Conservation (phyloP, 1,140 invertebrate species). For the Choristoneura fumiferana region DNA sequence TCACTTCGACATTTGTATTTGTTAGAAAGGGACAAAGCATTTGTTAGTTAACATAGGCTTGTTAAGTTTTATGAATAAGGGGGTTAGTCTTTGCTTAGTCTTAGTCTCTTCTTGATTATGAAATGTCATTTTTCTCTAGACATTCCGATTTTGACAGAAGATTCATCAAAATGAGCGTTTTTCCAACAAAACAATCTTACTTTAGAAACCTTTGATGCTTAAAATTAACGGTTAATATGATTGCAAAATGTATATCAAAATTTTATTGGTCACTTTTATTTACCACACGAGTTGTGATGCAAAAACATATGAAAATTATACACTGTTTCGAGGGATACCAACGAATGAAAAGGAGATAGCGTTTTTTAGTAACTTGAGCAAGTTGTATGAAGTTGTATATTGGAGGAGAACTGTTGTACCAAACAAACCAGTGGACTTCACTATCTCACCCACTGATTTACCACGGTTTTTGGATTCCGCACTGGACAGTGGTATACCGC, state of each 20-base stretch:
- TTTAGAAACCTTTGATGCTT: too few relatives aligned
- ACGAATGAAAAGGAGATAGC: conserved; percentile 36
- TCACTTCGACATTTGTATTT: too few relatives aligned
- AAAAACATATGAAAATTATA: conserved; percentile 50
- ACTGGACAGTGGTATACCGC: conserved; percentile 33
- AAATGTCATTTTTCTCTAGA: too few relatives aligned
- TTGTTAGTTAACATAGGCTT: too few relatives aligned
- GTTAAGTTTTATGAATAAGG: too few relatives aligned
- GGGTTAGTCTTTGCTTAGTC: too few relatives aligned
- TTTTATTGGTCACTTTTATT: not conserved
- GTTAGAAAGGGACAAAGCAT: too few relatives aligned
- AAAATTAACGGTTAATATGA: too few relatives aligned
- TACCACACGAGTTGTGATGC: not conserved
- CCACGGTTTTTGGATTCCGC: conserved; percentile 32
- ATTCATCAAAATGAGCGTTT: too few relatives aligned
- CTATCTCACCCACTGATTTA: conserved; percentile 42
- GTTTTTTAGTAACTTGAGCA: conserved; percentile 45
- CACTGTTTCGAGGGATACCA: conserved; percentile 49
- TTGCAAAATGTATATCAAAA: not conserved
- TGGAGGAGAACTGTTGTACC: conserved; percentile 46
- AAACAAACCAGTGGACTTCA: conserved; percentile 45
- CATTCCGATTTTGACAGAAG: too few relatives aligned
- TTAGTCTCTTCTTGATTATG: too few relatives aligned
- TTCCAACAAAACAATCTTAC: too few relatives aligned
- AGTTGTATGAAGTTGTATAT: conserved; percentile 40